Conservation (phyloP, 2,113 vertebrate genomes). For the Chascanopsetta lugubris region DNA sequence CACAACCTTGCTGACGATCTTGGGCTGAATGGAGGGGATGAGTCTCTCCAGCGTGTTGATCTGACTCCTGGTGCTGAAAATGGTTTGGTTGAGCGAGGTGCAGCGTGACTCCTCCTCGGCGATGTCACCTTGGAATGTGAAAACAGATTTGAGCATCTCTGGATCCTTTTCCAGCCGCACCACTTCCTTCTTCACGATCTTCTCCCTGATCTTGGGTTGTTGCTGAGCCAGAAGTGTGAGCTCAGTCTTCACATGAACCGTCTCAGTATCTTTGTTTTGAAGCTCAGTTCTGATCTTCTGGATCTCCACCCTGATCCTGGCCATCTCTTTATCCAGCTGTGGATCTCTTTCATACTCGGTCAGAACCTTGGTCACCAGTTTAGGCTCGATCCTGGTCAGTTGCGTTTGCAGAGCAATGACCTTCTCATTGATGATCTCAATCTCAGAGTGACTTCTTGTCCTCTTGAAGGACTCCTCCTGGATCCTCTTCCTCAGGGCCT, state of each 20-base stretch:
- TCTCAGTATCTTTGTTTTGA: slow-evolving; percentile 60
- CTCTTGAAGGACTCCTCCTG: slow-evolving; percentile 81
- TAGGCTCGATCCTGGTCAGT: slow-evolving; percentile 79
- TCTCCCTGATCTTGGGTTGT: slow-evolving; percentile 85
- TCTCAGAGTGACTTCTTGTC: slow-evolving; percentile 76
- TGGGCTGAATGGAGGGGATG: slow-evolving; percentile 88
- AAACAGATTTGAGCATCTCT: slow-evolving; percentile 87
- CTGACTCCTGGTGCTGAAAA: slow-evolving; percentile 79
- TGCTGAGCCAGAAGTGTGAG: slow-evolving; percentile 84
- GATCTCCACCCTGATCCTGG: slow-evolving; percentile 83
- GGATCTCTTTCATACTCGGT: slow-evolving; percentile 92
- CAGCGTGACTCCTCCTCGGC: slow-evolving; percentile 79
- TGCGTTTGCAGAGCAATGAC: slow-evolving; percentile 81
- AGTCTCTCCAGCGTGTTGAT: slow-evolving; percentile 87
- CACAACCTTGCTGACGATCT: slow-evolving; percentile 91
- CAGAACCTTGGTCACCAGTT: slow-evolving; percentile 90
- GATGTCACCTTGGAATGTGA: slow-evolving; percentile 80
- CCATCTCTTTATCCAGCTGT: slow-evolving; percentile 84
- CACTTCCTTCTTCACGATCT: slow-evolving; percentile 90
- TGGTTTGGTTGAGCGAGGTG: slow-evolving; percentile 76
- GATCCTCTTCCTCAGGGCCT: slow-evolving; percentile 75
- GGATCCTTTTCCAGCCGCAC: slow-evolving; percentile 91
- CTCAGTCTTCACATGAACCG: slow-evolving; percentile 82
- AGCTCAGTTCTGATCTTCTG: slow-evolving; percentile 78
- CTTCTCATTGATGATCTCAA: slow-evolving; percentile 78